Evolutionary conservation across 2,797 vertebrate species (phyloP), one percentile per base, ranked within the genome.

Genomic region (Leptatherina wallacei): DNA sequence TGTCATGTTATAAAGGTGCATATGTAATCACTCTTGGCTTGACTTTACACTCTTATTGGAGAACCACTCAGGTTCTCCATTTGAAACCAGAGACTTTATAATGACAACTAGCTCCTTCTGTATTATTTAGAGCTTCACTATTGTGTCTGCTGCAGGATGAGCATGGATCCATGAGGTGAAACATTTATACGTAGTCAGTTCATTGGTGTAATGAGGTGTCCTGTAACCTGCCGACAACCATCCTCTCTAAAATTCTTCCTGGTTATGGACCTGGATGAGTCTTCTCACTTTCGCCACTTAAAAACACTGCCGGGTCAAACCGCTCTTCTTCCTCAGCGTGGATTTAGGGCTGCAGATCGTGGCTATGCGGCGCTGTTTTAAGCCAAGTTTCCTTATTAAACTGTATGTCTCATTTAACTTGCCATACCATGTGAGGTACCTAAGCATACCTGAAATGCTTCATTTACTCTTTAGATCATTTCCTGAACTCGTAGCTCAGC

Each of bases 391-490:
- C 67, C 71, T 44, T 85, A 83, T 83, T 66, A 61, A 73, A 88
- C 73, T 64, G 55, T 83, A 82, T 81, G 86, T 89, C 82, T 89
- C 33, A 85, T 89, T 85, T 87, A 87, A 81, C 64, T 77, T 11
- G 13, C 83, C 84, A 84, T 78, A 85, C 83, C 83, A 83, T 84
- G 47, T 11, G 77, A 82, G 83, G 73, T 69, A 73, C 76, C 58
- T 67, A 71, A 69, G 77, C 91, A 90, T 93, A 90, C 90, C 88
- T 91, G 83, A 89, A 86, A 89, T 89, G 87, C 89, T 86, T 88
- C 78, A 91, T 91, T 92, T 89, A 82, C 80, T 75, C 79, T 59
- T 84, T 82, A 87, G 86, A 87, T 91, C 83, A 88, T 90, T 92
- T 91, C 87, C 88, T 87, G 82, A 81, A 69, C 74, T 58, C 0